phyloP scores from a whole-genome alignment of 1,140 invertebrate genomes.

The Brachionus paranguensis region DNA sequence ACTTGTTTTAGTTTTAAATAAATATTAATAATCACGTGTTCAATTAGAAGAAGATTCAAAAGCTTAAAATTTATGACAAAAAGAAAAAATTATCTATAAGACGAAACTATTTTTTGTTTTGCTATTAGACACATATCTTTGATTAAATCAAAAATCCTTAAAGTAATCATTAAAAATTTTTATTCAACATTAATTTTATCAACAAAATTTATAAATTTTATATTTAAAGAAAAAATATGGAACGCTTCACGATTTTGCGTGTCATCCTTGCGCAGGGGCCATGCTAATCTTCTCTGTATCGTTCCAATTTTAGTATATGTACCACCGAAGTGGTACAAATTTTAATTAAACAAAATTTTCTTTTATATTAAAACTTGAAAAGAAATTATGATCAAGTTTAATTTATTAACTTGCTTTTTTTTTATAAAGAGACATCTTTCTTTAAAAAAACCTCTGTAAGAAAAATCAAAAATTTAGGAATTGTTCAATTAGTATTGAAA shows the following conservation, averaged over 20 bases:
- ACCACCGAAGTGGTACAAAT: constrained; percentile 44
- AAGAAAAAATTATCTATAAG: constrained; percentile 44
- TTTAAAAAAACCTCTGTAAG: too few species aligned
- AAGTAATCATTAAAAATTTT: too few species aligned
- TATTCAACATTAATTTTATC: too few species aligned
- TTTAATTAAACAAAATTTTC: too few species aligned
- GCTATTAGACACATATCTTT: too few species aligned
- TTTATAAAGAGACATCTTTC: neutral
- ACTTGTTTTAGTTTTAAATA: neutral
- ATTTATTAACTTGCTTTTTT: constrained; percentile 41
- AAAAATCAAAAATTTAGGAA: too few species aligned
- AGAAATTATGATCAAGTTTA: neutral
- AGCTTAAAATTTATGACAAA: too few species aligned
- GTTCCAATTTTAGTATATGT: constrained; percentile 65
- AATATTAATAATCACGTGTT: neutral
- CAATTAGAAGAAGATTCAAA: neutral
- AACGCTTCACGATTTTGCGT: constrained; percentile 82
- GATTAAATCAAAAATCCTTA: too few species aligned
- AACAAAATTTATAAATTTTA: too few species aligned
- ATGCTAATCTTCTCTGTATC: constrained; percentile 87
- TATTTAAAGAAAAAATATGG: constrained; percentile 47
- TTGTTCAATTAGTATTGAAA: too few species aligned
- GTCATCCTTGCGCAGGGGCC: constrained; percentile 81
- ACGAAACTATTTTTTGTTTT: neutral
- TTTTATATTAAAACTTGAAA: neutral